Conservation (phyloP, 2,888 invertebrate genomes). For the Ophion costatus region DNA sequence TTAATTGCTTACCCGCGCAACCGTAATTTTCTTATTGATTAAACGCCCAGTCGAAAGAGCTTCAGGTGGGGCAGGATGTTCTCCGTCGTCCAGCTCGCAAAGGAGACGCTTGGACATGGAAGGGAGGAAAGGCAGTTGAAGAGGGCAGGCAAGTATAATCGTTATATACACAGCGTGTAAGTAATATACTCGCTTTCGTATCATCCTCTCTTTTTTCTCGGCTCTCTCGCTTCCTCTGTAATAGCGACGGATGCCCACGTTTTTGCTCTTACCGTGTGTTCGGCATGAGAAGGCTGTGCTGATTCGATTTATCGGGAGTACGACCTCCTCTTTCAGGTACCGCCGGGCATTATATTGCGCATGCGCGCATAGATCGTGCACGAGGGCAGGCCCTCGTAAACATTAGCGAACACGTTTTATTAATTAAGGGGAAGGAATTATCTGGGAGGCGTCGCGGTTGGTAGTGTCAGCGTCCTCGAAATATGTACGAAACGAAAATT, state of each 20-base stretch:
- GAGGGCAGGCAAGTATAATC: conserved; percentile 27
- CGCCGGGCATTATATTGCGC: conserved; percentile 52
- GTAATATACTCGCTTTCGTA: conserved; percentile 55
- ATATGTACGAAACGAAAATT: background rate
- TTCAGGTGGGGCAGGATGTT: conserved; percentile 47
- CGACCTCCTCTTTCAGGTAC: conserved; percentile 67
- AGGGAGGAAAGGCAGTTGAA: background rate
- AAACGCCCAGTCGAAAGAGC: conserved; percentile 59
- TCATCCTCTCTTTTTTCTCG: conserved; percentile 39
- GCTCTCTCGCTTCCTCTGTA: conserved; percentile 17
- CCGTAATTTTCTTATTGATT: conserved; percentile 67
- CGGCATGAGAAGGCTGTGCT: conserved; percentile 33
- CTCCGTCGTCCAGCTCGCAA: conserved; percentile 2
- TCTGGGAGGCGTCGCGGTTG: conserved; percentile 15
- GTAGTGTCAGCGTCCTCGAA: background rate
- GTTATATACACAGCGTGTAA: conserved; percentile 60
- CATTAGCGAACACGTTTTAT: conserved; percentile 65
- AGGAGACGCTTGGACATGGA: conserved; percentile 12
- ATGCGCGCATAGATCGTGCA: conserved; percentile 35
- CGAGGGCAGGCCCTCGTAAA: conserved; percentile 59
- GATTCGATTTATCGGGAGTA: conserved; percentile 66
- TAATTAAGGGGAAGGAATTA: conserved; percentile 59
- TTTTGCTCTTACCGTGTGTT: conserved; percentile 22
- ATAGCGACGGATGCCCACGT: conserved; percentile 24
- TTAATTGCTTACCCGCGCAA: conserved; percentile 75